A percentile compares a stretch with the other conserved stretches of the same genome.
These are phyloP conservation scores for Parnassius apollo DNA, from an alignment of 2,888 invertebrate genomes.

Conservation along the genomic window DNA sequence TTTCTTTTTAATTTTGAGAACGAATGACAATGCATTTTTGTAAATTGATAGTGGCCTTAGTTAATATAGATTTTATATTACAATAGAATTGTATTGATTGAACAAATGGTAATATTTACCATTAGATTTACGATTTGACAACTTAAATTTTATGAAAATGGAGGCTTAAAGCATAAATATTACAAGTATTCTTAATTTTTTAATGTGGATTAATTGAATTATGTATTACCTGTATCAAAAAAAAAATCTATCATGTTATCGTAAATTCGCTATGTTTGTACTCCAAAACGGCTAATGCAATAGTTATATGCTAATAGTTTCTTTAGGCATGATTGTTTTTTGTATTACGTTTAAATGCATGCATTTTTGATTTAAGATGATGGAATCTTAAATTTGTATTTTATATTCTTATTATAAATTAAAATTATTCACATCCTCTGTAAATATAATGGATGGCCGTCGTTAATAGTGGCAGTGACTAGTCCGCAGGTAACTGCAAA, in stretches of 20 bases:
- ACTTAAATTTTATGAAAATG: constrained; percentile 15
- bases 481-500: constrained; percentile 27
- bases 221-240: too few relatives aligned
- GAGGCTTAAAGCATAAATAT: not conserved
- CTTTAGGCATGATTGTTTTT: constrained; percentile 34
- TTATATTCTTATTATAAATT: too few relatives aligned
- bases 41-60: constrained; percentile 22
- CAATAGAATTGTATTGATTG: constrained; percentile 33
- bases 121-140: constrained; percentile 35
- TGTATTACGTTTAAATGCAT: constrained; percentile 33
- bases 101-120: constrained; percentile 41
- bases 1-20: constrained; percentile 17
- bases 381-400: constrained; percentile 11
- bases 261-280: not conserved
- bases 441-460: constrained; percentile 15
- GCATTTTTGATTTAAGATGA: constrained; percentile 32
- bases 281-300: not conserved
- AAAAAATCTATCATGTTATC: too few relatives aligned
- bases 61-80: constrained; percentile 17
- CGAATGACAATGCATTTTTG: constrained; percentile 12
- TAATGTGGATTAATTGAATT: too few relatives aligned
- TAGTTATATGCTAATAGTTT: constrained; percentile 6
- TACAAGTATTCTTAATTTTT: too few relatives aligned
- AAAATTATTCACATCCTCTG: not conserved
- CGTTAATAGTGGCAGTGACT: constrained; percentile 7